These are phyloP conservation scores for Pitangus sulphuratus DNA, from an alignment of 2,797 vertebrate genomes.

Conservation along the genomic window DNA sequence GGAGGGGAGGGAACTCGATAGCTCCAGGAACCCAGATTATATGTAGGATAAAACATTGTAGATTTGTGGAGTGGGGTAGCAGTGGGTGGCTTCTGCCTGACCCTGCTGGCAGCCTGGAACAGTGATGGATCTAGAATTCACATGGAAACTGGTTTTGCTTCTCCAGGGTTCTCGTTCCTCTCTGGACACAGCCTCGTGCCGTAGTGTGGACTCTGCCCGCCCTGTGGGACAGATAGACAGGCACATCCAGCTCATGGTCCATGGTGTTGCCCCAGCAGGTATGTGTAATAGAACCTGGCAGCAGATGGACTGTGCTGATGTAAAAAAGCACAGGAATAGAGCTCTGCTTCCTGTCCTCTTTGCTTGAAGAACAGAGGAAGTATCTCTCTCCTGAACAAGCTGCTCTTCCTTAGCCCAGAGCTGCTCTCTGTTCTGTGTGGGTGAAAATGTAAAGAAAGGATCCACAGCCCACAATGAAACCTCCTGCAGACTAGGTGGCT, in stretches of 20 bases:
- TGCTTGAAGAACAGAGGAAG: not conserved
- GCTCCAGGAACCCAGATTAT: not conserved
- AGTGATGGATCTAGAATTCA: not conserved
- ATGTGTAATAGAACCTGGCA: not conserved
- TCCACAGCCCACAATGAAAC: fast-evolving
- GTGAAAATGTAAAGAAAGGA: not conserved
- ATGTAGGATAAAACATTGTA: not conserved
- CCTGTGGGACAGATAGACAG: conserved; percentile 95
- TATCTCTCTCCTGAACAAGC: not conserved
- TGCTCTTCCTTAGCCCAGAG: not conserved
- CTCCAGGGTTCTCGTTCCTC: conserved; percentile 86
- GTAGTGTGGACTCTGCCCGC: conserved; percentile 81
- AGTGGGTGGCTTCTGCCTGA: not conserved
- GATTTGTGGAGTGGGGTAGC: not conserved
- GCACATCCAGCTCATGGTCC: conserved; percentile 94
- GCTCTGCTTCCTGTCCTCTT: not conserved
- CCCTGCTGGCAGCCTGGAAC: not conserved
- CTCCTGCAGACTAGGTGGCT: not conserved
- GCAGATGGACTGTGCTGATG: not conserved
- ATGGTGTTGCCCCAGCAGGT: conserved; percentile 94
- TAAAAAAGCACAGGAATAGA: not conserved
- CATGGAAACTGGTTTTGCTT: not conserved
- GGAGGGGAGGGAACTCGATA: not conserved
- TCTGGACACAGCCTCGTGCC: conserved; percentile 78
- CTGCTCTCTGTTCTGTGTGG: not conserved